A percentile compares a stretch with the other conserved stretches of the same genome.
These are phyloP conservation scores for Holacanthella duospinosa DNA, from an alignment of 2,888 invertebrate genomes.

Conservation along the genomic window DNA sequence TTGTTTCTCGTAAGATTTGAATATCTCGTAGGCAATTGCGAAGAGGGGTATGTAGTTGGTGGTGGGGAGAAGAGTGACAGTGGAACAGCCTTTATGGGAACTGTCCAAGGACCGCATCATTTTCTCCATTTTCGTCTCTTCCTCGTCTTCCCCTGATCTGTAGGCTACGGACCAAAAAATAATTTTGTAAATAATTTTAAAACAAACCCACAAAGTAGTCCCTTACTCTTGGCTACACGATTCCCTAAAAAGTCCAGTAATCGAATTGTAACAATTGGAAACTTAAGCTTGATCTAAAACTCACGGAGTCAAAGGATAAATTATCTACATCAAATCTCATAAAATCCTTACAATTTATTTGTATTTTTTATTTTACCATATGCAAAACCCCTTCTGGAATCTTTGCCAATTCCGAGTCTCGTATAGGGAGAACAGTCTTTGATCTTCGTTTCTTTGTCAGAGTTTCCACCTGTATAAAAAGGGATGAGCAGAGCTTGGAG, in stretches of 20 bases:
- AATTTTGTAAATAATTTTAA: neutral
- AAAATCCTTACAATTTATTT: too few species aligned
- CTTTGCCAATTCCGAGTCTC: conserved; percentile 17
- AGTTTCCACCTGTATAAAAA: conserved; percentile 10
- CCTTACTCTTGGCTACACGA: conserved; percentile 4
- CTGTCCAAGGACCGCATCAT: neutral
- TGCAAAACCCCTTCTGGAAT: conserved; percentile 14
- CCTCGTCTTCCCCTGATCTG: neutral
- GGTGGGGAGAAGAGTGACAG: conserved; percentile 8
- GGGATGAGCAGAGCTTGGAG: neutral
- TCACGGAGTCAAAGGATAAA: too few species aligned
- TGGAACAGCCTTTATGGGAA: neutral
- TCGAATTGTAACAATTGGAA: conserved; percentile 6
- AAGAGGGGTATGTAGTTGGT: neutral
- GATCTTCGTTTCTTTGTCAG: conserved; percentile 12
- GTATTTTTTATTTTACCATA: too few species aligned
- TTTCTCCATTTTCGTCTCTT: neutral
- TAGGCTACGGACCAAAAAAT: neutral
- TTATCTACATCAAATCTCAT: too few species aligned
- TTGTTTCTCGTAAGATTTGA: neutral
- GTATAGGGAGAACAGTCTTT: conserved; percentile 16
- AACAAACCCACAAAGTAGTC: neutral
- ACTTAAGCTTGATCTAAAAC: conserved; percentile 8
- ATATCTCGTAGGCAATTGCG: neutral
- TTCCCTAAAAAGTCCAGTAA: conserved; percentile 7